A percentile compares a stretch with the other conserved stretches of the same genome.
Conservation (phyloP, 2,797 vertebrate species). For the Ceryle rudis region DNA sequence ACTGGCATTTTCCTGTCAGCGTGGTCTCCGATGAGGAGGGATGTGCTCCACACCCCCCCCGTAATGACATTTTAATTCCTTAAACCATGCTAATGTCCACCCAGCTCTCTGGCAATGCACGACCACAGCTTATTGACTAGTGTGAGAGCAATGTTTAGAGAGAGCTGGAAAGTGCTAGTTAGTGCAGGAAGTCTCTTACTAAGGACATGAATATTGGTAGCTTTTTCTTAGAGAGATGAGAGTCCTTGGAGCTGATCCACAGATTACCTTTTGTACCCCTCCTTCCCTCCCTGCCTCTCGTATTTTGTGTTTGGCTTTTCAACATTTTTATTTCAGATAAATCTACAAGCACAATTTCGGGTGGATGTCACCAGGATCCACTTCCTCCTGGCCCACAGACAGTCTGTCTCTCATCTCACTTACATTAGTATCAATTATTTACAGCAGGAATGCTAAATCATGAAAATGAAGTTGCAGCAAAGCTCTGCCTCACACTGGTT, state of each 20-base stretch:
- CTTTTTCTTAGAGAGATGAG: not conserved
- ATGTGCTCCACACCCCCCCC: not conserved
- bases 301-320: not conserved
- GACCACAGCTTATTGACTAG: not conserved
- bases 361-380: slow-evolving; percentile 59
- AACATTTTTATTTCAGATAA: not conserved
- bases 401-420: slow-evolving; percentile 62
- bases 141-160: not conserved
- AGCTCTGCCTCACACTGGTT: not conserved
- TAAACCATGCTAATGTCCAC: not conserved
- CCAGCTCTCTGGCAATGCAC: not conserved
- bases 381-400: slow-evolving; percentile 56
- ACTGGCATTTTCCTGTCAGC: not conserved
- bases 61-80: not conserved
- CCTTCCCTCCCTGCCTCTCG: not conserved
- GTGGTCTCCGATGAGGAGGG: not conserved
- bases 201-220: not conserved
- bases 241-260: not conserved
- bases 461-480: not conserved
- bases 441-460: slow-evolving; percentile 40
- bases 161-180: not conserved
- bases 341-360: slow-evolving; percentile 31
- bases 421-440: slow-evolving; percentile 54
- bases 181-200: not conserved
- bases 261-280: not conserved